Evolutionary conservation across 2,113 vertebrate species (phyloP), one percentile per base, ranked within the genome.

Genomic region (Melanerpes formicivorus): DNA sequence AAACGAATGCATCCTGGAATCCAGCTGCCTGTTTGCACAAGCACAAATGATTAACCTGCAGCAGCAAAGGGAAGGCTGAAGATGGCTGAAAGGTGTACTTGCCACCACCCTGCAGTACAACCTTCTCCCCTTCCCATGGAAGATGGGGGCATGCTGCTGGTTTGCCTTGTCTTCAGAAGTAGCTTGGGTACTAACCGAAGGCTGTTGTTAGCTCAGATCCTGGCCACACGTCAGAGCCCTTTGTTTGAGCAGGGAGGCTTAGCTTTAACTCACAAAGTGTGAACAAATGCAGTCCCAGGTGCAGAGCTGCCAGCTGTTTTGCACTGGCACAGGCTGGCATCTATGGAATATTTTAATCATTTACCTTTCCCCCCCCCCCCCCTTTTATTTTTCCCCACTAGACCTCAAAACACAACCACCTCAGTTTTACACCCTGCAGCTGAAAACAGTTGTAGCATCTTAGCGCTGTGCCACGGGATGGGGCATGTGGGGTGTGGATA

Each of bases 1-100:
- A 80, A 95, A 95, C 5, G 9, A 90, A 71, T 91, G 66, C 64
- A 93, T 96, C 93, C 90, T 80, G 93, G 95, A 96, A 94, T 95
- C 90, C 73, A 48, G 74, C 87, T 70, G 95, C 93, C 52, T 94
- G 89, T 96, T 95, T 93, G 85, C 44, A 66, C 89, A 93, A 81
- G 90, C 76, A 76, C 59, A 76, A 91, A 95, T 93, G 59, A 96
- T 88, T 96, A 94, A 95, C 88, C 67, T 42, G 89, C 63, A 32
- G 4, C 91, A 92, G 67, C 84, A 60, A 46, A 50, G 82, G 84
- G 73, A 64, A 79, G 72, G 88, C 77, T 58, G 64, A 65, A 62
- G 79, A 69, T 86, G 94, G 74, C 87, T 60, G 75, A 54, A 54
- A 56, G 30, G 42, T 26, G 8, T 11, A 5, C 75, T 86, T 94